A percentile compares a stretch with the other conserved stretches of the same genome.
These are phyloP conservation scores for Aphyosemion australe DNA, from an alignment of 2,113 vertebrate genomes.

Conservation along the genomic window DNA sequence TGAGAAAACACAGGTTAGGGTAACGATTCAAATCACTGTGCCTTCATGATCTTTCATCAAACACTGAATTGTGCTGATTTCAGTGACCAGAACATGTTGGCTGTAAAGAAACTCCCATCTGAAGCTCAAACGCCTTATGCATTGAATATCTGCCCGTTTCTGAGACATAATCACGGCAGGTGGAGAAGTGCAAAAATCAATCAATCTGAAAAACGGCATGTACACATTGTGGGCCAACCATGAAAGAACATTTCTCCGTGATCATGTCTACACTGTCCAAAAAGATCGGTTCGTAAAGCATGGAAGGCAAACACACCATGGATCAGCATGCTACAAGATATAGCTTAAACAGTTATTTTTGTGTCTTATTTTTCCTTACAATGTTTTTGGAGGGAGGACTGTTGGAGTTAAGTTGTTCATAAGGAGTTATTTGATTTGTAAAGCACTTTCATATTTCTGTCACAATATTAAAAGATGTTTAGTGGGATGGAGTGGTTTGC, in stretches of 20 bases:
- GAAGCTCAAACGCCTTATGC: slow-evolving; percentile 87
- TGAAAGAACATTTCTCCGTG: slow-evolving; percentile 49
- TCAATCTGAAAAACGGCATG: slow-evolving; percentile 78
- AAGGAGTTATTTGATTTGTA: slow-evolving; percentile 87
- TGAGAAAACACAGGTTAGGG: slow-evolving; percentile 75
- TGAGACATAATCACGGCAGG: slow-evolving; percentile 63
- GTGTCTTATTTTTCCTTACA: slow-evolving; percentile 83
- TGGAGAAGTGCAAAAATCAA: slow-evolving; percentile 58
- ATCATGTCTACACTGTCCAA: slow-evolving; percentile 51
- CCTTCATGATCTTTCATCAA: slow-evolving; percentile 88
- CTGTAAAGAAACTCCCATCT: slow-evolving; percentile 80
- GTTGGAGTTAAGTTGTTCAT: slow-evolving; percentile 85
- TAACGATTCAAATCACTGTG: slow-evolving; percentile 91
- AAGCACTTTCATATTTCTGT: slow-evolving; percentile 88
- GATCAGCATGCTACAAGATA: slow-evolving; percentile 89
- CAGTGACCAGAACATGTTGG: slow-evolving; percentile 78
- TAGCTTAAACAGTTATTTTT: slow-evolving; percentile 87
- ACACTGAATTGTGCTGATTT: slow-evolving; percentile 85
- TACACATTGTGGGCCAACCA: slow-evolving; percentile 72
- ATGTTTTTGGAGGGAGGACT: slow-evolving; percentile 69
- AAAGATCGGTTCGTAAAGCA: slow-evolving; percentile 85
- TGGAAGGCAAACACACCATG: slow-evolving; percentile 91
- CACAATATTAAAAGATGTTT: slow-evolving; percentile 82
- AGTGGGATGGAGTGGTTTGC: slow-evolving; percentile 92
- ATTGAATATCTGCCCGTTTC: slow-evolving; percentile 88